phyloP scores from a whole-genome alignment of 2,113 vertebrate genomes.

The Progne subis region DNA sequence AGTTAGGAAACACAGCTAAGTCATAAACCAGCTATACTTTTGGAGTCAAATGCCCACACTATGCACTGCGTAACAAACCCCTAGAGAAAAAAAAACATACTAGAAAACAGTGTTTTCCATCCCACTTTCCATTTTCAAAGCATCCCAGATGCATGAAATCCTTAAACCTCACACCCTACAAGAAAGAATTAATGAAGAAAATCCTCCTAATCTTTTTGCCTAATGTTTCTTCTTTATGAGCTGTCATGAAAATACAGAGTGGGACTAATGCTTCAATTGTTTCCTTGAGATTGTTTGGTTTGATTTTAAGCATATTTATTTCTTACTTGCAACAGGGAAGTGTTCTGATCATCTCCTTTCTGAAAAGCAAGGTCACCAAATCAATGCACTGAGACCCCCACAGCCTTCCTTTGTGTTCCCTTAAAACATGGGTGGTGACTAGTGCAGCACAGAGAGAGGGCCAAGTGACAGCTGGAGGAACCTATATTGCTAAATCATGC shows the following conservation, averaged over 20 bases:
- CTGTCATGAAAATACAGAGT: not conserved
- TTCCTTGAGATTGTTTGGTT: not conserved
- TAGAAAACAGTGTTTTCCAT: not conserved
- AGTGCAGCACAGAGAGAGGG: not conserved
- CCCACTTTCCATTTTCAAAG: not conserved
- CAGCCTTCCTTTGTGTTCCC: not conserved
- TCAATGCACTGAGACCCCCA: not conserved
- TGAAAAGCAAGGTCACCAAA: not conserved
- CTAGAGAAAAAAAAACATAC: not conserved
- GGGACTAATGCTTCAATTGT: not conserved
- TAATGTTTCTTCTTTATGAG: not conserved
- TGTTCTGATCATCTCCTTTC: not conserved
- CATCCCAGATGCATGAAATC: not conserved
- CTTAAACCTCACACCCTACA: not conserved
- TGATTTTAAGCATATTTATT: not conserved
- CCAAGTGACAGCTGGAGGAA: not conserved
- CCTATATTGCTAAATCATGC: not conserved
- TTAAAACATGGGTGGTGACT: not conserved
- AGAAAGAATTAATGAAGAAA: not conserved
- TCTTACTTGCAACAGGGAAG: not conserved
- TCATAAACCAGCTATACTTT: not conserved
- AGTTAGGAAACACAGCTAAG: not conserved
- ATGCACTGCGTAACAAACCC: not conserved
- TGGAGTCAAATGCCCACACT: not conserved
- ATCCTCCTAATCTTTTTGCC: not conserved